A percentile compares a stretch with the other conserved stretches of the same genome.
Evolutionary conservation across 1,140 invertebrate species (phyloP).

Genomic region (Atta cephalotes): DNA sequence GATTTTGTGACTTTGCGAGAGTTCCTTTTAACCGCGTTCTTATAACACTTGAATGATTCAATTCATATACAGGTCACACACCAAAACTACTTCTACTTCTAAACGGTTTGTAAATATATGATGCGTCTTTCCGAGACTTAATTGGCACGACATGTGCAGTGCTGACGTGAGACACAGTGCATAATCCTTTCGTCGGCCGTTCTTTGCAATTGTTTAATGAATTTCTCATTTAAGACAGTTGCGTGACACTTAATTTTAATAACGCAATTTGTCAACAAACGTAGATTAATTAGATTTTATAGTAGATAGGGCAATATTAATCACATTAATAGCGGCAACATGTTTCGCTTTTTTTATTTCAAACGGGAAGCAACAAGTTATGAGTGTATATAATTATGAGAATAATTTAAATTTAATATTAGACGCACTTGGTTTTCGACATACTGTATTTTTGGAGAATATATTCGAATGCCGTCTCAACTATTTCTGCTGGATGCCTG

Average conservation of each 20-base stretch:
- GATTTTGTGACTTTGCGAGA: slow-evolving; percentile 24
- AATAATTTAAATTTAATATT: slow-evolving; percentile 20
- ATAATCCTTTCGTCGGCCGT: not conserved
- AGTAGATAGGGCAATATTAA: not conserved
- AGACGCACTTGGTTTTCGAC: not conserved
- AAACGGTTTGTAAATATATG: not conserved
- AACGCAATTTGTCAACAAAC: not conserved
- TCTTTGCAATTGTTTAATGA: not conserved
- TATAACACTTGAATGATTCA: not conserved
- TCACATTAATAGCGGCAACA: not conserved
- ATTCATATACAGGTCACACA: not conserved
- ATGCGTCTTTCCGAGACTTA: not conserved
- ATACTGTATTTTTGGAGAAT: slow-evolving; percentile 16
- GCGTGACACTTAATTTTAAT: slow-evolving; percentile 15
- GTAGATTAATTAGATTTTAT: not conserved
- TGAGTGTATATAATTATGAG: not conserved
- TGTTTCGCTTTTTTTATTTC: not conserved
- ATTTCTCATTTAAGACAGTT: not conserved
- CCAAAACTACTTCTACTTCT: not conserved
- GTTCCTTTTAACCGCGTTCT: slow-evolving; percentile 27
- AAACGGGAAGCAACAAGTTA: not conserved
- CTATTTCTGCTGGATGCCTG: slow-evolving; percentile 76
- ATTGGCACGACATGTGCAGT: slow-evolving; percentile 6
- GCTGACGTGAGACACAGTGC: not conserved
- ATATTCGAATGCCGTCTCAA: slow-evolving; percentile 60